Conservation (phyloP, 2,888 invertebrate species). For the Cantharis rustica region DNA sequence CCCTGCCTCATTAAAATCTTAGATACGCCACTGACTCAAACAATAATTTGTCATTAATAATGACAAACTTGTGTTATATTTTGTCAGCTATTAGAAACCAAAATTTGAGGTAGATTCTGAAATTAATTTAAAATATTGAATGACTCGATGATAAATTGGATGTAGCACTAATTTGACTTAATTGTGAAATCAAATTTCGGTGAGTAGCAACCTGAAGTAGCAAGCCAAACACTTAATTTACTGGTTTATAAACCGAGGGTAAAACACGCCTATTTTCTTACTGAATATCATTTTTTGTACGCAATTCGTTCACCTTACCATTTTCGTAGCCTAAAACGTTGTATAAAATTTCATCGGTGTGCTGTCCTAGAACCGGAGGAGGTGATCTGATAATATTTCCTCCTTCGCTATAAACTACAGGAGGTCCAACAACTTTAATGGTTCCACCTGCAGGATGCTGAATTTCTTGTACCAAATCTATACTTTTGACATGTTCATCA, state of each 20-base stretch:
- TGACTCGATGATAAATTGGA: neutral
- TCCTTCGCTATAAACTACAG: constrained; percentile 79
- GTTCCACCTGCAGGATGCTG: constrained; percentile 71
- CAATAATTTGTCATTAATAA: neutral
- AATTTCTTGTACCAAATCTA: constrained; percentile 73
- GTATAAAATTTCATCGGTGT: constrained; percentile 78
- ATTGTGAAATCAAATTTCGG: neutral
- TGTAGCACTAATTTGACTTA: neutral
- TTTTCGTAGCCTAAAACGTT: constrained; percentile 68
- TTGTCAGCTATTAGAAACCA: neutral
- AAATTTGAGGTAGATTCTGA: neutral
- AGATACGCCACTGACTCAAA: neutral
- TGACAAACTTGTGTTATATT: neutral
- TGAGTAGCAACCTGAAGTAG: neutral
- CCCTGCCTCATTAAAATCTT: neutral
- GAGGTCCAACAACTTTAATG: constrained; percentile 83
- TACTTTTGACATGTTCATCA: constrained; percentile 81
- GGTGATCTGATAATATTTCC: constrained; percentile 71
- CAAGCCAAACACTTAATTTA: neutral
- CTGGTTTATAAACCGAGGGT: neutral
- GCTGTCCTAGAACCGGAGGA: constrained; percentile 87
- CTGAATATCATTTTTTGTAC: constrained; percentile 56
- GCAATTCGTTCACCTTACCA: constrained; percentile 62
- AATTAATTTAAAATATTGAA: neutral
- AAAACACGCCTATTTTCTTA: constrained; percentile 36